Evolutionary conservation across 2,113 vertebrate genomes (phyloP).

Genomic region (Melanerpes formicivorus): DNA sequence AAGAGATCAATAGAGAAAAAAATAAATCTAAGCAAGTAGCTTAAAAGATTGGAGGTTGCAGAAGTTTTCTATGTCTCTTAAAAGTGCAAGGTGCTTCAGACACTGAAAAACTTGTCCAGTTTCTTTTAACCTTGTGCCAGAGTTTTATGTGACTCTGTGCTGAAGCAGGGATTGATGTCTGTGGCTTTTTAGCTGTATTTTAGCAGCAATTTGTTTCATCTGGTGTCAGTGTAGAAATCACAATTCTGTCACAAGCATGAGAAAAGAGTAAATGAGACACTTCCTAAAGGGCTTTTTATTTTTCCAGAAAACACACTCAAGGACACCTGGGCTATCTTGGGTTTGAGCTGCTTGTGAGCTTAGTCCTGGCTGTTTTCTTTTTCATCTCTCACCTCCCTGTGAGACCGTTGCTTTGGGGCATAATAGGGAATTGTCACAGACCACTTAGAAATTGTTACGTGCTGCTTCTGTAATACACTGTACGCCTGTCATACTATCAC

Average conservation of each 20-base stretch:
- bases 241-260: not conserved
- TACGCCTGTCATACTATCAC: not conserved
- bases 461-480: not conserved
- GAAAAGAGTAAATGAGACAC: not conserved
- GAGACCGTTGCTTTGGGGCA: not conserved
- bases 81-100: not conserved
- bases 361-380: not conserved
- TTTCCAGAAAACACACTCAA: not conserved
- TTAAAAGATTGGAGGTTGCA: not conserved
- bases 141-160: not conserved
- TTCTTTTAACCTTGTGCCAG: not conserved
- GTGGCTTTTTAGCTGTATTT: not conserved
- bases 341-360: not conserved
- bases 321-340: not conserved
- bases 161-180: not conserved
- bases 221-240: not conserved
- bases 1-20: not conserved
- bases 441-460: not conserved
- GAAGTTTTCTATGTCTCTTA: not conserved
- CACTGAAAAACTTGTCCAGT: not conserved
- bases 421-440: slow-evolving; percentile 33
- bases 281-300: not conserved
- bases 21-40: not conserved
- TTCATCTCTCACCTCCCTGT: not conserved
- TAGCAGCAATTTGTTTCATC: not conserved